Percentiles rank a stretch among this genome's conserved stretches.
These are phyloP conservation scores for Philypnodon macrostomus DNA, from an alignment of 2,797 vertebrate species.

Conservation along the genomic window DNA sequence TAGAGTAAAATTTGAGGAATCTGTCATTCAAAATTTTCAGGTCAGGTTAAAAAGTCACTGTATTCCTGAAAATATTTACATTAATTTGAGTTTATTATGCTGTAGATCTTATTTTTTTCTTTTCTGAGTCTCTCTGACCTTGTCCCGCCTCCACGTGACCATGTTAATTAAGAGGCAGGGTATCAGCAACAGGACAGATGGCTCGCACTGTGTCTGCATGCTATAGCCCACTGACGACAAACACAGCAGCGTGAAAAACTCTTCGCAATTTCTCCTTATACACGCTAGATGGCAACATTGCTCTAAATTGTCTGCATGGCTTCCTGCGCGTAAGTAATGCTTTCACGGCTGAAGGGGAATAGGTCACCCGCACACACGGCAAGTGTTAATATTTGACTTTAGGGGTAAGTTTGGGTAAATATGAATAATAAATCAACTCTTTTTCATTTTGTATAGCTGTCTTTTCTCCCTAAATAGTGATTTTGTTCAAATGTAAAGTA, in stretches of 20 bases:
- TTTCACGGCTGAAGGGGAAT: constrained; percentile 18
- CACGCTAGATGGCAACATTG: constrained; percentile 60
- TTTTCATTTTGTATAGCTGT: too few species aligned
- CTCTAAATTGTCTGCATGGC: neutral
- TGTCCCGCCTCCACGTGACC: constrained; percentile 33
- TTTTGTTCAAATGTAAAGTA: neutral
- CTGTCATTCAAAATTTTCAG: too few species aligned
- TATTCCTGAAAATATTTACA: constrained; percentile 13
- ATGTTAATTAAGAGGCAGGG: constrained; percentile 24
- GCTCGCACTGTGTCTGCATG: constrained; percentile 25
- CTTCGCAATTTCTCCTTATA: neutral
- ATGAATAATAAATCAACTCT: too few species aligned
- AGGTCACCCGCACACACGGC: constrained; percentile 13
- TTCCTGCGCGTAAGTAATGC: neutral
- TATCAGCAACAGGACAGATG: constrained; percentile 30
- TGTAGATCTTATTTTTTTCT: too few species aligned
- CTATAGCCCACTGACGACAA: constrained; percentile 19
- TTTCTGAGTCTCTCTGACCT: constrained; percentile 28
- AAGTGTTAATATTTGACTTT: neutral
- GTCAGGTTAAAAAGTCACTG: too few species aligned
- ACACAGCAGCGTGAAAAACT: constrained; percentile 11
- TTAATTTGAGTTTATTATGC: too few species aligned
- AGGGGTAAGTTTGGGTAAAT: neutral
- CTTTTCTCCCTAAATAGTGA: too few species aligned
- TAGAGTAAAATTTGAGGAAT: too few species aligned